Percentiles rank a stretch among this genome's conserved stretches.
These are phyloP conservation scores for Acanthoscelides obtectus DNA, from an alignment of 2,888 invertebrate genomes.

Conservation along the genomic window DNA sequence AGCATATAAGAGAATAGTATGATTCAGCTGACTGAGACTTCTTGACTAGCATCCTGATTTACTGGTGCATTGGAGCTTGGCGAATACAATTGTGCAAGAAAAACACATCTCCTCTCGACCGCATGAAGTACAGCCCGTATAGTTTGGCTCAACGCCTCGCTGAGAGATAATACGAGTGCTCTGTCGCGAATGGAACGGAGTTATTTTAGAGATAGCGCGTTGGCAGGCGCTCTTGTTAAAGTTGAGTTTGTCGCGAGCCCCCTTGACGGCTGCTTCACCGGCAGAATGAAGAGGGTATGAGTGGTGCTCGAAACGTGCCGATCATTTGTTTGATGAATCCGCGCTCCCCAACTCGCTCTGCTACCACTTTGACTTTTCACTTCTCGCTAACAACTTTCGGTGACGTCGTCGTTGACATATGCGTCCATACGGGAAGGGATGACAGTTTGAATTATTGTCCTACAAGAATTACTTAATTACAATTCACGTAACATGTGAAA, in stretches of 20 bases:
- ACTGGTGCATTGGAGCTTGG: too few relatives aligned
- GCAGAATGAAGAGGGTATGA: conserved; percentile 11
- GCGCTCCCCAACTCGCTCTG: conserved; percentile 10
- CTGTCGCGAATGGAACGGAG: not conserved
- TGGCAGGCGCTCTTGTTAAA: not conserved
- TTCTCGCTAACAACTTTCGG: conserved; percentile 2
- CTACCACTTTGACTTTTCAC: conserved; percentile 8
- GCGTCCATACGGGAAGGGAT: not conserved
- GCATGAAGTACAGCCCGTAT: not conserved
- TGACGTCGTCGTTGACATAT: not conserved
- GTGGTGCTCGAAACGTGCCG: conserved; percentile 41
- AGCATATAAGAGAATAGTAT: too few relatives aligned
- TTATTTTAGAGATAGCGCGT: not conserved
- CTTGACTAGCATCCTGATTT: too few relatives aligned
- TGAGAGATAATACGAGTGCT: not conserved
- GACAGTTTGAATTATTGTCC: too few relatives aligned
- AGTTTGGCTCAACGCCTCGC: not conserved
- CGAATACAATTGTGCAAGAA: not conserved
- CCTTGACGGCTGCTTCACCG: not conserved
- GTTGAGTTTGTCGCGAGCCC: not conserved
- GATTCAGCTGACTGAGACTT: too few relatives aligned
- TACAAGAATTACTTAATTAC: too few relatives aligned
- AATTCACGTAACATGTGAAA: too few relatives aligned
- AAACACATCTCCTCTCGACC: not conserved
- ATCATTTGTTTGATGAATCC: conserved; percentile 43